phyloP scores from a whole-genome alignment of 2,888 invertebrate genomes.

The Synanthedon formicaeformis region DNA sequence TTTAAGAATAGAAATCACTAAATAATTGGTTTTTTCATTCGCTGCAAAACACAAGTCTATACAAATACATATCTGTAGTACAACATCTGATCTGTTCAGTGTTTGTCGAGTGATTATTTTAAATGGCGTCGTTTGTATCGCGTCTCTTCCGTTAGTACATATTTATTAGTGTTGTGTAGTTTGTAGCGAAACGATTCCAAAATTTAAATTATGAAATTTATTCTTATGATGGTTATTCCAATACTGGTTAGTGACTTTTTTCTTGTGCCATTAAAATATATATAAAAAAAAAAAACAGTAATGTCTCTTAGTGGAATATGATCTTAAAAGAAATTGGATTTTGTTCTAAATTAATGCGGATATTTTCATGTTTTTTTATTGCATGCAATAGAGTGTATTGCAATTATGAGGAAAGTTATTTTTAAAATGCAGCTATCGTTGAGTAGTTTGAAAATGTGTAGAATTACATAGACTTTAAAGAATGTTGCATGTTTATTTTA shows the following conservation, averaged over 20 bases:
- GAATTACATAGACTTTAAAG: no score
- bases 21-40: no score
- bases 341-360: no score
- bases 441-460: no score
- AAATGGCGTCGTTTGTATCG: background rate
- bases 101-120: background rate
- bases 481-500: no score
- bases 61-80: constrained; percentile 35
- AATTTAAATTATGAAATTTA: constrained; percentile 26
- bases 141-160: constrained; percentile 26
- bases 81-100: constrained; percentile 6
- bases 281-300: background rate
- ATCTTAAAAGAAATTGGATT: no score
- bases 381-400: no score
- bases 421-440: no score
- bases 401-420: no score
- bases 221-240: constrained; percentile 54
- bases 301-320: no score
- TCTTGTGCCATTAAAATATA: constrained; percentile 8
- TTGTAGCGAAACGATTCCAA: constrained; percentile 19
- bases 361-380: no score
- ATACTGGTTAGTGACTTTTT: constrained; percentile 48
- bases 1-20: no score
- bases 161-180: constrained; percentile 24
- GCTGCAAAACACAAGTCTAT: constrained; percentile 1